Evolutionary conservation across 2,797 vertebrate genomes (phyloP).

Genomic region (Danio choprae): DNA sequence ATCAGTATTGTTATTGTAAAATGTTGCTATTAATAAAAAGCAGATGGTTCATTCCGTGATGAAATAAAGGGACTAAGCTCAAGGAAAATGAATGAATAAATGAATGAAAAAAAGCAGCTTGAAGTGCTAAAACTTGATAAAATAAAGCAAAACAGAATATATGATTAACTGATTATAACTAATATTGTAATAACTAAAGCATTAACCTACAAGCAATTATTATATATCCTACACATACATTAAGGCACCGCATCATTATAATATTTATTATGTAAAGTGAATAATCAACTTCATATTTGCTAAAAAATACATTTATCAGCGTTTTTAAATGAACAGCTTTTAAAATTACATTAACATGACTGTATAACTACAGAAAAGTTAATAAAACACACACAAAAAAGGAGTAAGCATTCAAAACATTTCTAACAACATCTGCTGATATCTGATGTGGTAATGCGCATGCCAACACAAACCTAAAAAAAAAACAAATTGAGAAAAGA

Average conservation of each 20-base stretch:
- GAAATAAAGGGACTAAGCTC: no score
- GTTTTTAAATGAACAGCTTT: not conserved
- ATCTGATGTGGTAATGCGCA: not conserved
- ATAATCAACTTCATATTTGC: not conserved
- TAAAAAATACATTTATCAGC: not conserved
- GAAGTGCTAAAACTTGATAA: no score
- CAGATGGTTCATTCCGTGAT: no score
- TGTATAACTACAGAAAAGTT: no score
- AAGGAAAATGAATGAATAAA: no score
- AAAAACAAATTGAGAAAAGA: not conserved
- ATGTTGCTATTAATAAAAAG: no score
- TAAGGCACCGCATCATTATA: not conserved
- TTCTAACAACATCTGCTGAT: not conserved
- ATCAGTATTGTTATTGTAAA: no score
- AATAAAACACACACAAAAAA: no score
- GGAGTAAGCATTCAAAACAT: not conserved
- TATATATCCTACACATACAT: not conserved
- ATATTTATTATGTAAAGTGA: not conserved
- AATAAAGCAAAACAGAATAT: no score
- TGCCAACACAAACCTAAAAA: not conserved
- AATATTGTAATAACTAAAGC: not conserved
- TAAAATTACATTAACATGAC: not conserved
- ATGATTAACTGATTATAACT: no score
- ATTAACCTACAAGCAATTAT: not conserved
- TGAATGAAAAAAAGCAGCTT: no score